Evolutionary conservation across 2,113 vertebrate genomes (phyloP).

Genomic region (Crotophaga sulcirostris): DNA sequence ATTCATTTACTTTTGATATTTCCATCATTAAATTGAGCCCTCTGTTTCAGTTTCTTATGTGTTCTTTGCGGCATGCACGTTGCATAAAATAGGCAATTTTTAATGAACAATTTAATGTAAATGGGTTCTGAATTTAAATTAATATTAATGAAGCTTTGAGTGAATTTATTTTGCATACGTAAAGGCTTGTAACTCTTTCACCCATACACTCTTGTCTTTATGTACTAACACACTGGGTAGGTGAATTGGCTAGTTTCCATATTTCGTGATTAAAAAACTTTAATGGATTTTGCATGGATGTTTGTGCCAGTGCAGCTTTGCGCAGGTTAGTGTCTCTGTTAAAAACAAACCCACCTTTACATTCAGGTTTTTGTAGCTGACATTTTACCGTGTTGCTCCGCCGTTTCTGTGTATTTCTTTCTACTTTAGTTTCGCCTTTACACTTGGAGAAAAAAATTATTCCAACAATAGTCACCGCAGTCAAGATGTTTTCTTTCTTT

Average conservation of each 20-base stretch:
- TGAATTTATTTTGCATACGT: slow-evolving; percentile 89
- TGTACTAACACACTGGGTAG: slow-evolving; percentile 71
- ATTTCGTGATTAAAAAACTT: slow-evolving; percentile 63
- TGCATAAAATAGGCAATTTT: slow-evolving; percentile 86
- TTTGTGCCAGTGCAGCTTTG: slow-evolving; percentile 15
- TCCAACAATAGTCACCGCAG: slow-evolving; percentile 71
- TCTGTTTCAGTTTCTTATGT: slow-evolving; percentile 75
- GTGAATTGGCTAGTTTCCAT: slow-evolving; percentile 69
- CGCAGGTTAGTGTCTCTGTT: background rate
- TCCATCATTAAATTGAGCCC: slow-evolving; percentile 73
- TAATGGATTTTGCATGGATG: slow-evolving; percentile 54
- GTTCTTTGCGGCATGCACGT: slow-evolving; percentile 82
- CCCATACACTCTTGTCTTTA: slow-evolving; percentile 77
- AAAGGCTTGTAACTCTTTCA: slow-evolving; percentile 81
- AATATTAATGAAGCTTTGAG: slow-evolving; percentile 87
- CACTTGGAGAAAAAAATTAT: slow-evolving; percentile 21
- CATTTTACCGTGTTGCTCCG: background rate
- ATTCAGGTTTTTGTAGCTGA: background rate
- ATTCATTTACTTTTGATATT: slow-evolving; percentile 75
- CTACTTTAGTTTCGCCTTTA: slow-evolving; percentile 3
- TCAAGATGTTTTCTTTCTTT: slow-evolving; percentile 77
- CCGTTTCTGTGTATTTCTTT: background rate
- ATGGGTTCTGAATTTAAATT: slow-evolving; percentile 87
- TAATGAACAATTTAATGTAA: slow-evolving; percentile 88
- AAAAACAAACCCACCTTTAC: background rate